Base-by-base conservation (phyloP, 2,113 vertebrate species). In the Elgaria multicarinata region DNA sequence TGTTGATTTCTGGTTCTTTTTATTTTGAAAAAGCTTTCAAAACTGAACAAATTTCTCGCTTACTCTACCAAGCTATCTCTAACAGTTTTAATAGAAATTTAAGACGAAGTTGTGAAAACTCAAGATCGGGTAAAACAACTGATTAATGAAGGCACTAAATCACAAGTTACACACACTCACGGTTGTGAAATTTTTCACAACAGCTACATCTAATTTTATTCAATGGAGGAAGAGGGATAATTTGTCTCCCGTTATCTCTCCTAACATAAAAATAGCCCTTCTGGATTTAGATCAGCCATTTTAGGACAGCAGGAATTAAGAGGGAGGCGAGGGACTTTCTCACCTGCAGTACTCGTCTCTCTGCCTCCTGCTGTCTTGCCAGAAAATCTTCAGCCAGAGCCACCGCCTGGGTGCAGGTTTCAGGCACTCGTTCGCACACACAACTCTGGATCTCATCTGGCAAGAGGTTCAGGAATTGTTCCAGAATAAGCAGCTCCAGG, bases 401-500 rank as follows among this genome's bases (percentile, higher is more conserved):
- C 31, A 67, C 55, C 0, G 58, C 85, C n/a, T 87, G 55, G 74
- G 31, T 22, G 12, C 74, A 66, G 31, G 28, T 66, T 46, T 87
- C 39, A 36, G 58, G 42, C 55, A 66, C 44, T 36, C 9, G 31
- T n/a, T 87, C 74, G 58, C 42, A 66, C 20, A 67, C 42, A 16
- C 44, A 28, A 75, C 31, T 66, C 42, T 50, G 74, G 74, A 87
- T 79, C 24, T 87, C 33, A 16, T 67, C n/a, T 9, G 75, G 64
- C 75, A 87, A 79, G 62, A 39, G 79, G 44, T 62, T 53, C 62
- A 87, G 33, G 64, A 87, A 36, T 44, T 87, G 85, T 14, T 87
- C 42, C 58, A 87, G 58, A 8, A 77, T 86, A 50, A 86, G 53
- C 55, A 86, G 16, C 53, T 86, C 85, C 85, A 86, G 62, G 42